Percentiles rank a stretch among this genome's conserved stretches.
phyloP scores from a whole-genome alignment of 2,113 vertebrate genomes.

The Lophius piscatorius region DNA sequence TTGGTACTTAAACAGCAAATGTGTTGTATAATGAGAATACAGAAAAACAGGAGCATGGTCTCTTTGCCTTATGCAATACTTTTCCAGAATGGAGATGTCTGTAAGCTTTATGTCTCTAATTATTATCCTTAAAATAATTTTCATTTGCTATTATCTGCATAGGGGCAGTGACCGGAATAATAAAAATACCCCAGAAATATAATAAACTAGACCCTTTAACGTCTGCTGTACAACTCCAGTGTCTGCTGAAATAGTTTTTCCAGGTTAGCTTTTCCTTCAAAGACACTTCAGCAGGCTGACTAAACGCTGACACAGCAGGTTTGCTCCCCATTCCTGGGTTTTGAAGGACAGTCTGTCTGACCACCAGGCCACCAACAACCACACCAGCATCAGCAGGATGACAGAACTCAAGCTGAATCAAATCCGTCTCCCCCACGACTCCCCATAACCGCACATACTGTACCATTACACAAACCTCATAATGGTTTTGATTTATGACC shows the following conservation, averaged over 20 bases:
- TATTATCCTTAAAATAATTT: no score
- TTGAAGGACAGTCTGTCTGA: constrained; percentile 54
- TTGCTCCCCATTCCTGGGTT: constrained; percentile 10
- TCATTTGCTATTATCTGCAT: no score
- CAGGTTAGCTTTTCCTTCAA: constrained; percentile 16
- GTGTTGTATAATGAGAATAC: no score
- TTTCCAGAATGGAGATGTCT: no score
- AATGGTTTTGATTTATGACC: constrained; percentile 71
- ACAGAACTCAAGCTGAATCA: constrained; percentile 36
- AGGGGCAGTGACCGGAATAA: no score
- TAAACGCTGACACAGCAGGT: constrained; percentile 44
- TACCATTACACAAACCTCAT: constrained; percentile 70
- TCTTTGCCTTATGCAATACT: no score
- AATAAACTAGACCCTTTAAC: no score
- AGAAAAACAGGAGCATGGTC: no score
- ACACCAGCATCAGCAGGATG: constrained; percentile 47
- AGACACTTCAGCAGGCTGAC: constrained; percentile 19
- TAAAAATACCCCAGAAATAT: no score
- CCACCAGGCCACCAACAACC: constrained; percentile 52
- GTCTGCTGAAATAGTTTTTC: background rate
- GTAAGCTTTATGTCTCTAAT: no score
- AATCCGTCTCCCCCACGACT: constrained; percentile 28
- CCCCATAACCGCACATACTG: constrained; percentile 29
- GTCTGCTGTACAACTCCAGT: no score
- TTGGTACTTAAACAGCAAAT: no score